Conservation (phyloP, 2,797 vertebrate genomes). For the Eleutherodactylus coqui region DNA sequence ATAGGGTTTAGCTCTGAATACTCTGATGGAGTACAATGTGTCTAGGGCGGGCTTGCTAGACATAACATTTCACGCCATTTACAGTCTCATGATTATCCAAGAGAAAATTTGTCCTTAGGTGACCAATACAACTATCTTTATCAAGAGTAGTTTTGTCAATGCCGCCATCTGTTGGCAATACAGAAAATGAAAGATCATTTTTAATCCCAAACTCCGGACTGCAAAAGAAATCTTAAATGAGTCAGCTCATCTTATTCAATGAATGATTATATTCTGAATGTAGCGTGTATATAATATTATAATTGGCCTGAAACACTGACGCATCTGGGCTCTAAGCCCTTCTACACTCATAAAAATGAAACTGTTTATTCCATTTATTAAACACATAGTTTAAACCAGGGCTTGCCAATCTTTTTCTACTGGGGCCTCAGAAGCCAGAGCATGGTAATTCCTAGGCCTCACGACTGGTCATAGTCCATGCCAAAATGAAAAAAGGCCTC, state of each 20-base stretch:
- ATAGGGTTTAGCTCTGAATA: slow-evolving; percentile 43
- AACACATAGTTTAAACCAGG: too few species aligned
- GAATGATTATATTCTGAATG: neutral
- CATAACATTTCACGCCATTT: slow-evolving; percentile 56
- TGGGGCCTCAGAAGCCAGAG: neutral
- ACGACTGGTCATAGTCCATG: too few species aligned
- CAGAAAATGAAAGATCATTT: neutral
- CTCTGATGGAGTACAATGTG: slow-evolving; percentile 37
- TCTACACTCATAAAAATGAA: neutral
- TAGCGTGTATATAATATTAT: neutral
- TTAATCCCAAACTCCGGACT: neutral
- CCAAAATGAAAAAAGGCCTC: too few species aligned
- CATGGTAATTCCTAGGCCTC: neutral
- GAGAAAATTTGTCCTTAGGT: slow-evolving; percentile 52
- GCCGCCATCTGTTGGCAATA: slow-evolving; percentile 51
- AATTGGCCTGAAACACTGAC: neutral
- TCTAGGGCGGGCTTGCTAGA: slow-evolving; percentile 41
- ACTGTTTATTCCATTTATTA: too few species aligned
- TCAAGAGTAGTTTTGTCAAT: slow-evolving; percentile 16
- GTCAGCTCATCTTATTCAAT: neutral
- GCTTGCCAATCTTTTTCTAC: neutral
- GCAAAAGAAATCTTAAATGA: neutral
- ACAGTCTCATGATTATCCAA: slow-evolving; percentile 41
- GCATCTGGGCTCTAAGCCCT: neutral
- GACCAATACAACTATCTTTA: slow-evolving; percentile 32